A percentile compares a stretch with the other conserved stretches of the same genome.
These are phyloP conservation scores for Bombus haemorrhoidalis DNA, from an alignment of 1,140 invertebrate genomes.

Conservation along the genomic window DNA sequence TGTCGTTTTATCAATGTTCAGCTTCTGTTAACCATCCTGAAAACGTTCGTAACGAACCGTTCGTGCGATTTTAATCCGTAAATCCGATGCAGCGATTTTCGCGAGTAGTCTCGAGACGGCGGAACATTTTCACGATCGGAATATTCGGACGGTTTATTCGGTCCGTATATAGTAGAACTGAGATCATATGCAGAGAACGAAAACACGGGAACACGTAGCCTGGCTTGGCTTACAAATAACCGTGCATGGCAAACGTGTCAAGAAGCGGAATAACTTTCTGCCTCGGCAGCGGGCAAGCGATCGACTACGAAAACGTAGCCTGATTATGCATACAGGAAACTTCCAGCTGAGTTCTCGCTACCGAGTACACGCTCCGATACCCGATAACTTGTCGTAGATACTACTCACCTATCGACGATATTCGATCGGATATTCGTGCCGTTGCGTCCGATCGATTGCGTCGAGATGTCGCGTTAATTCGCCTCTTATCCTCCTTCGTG, in stretches of 20 bases:
- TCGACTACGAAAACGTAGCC: conserved; percentile 30
- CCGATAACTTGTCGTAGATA: conserved; percentile 27
- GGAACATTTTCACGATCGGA: not conserved
- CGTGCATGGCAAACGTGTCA: not conserved
- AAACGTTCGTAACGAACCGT: not conserved
- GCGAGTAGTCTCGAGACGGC: not conserved
- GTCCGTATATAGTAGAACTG: not conserved
- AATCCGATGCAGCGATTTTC: not conserved
- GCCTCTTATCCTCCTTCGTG: not conserved
- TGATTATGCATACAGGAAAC: conserved; percentile 45
- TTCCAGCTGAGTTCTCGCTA: not conserved
- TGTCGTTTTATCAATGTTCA: too few relatives aligned
- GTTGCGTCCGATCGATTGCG: conserved; percentile 1
- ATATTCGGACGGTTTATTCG: not conserved
- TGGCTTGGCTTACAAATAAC: not conserved
- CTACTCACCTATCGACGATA: conserved; percentile 12
- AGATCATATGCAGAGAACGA: not conserved
- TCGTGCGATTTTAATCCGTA: too few relatives aligned
- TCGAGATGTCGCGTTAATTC: not conserved
- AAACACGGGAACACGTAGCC: not conserved
- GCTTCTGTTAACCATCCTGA: not conserved
- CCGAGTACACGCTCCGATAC: conserved; percentile 14
- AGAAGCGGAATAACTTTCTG: conserved; percentile 31
- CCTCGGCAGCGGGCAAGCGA: not conserved
- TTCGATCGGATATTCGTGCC: conserved; percentile 9